A percentile compares a stretch with the other conserved stretches of the same genome.
Conservation (phyloP, 2,888 invertebrate genomes). For the Drosophila multiciliata region DNA sequence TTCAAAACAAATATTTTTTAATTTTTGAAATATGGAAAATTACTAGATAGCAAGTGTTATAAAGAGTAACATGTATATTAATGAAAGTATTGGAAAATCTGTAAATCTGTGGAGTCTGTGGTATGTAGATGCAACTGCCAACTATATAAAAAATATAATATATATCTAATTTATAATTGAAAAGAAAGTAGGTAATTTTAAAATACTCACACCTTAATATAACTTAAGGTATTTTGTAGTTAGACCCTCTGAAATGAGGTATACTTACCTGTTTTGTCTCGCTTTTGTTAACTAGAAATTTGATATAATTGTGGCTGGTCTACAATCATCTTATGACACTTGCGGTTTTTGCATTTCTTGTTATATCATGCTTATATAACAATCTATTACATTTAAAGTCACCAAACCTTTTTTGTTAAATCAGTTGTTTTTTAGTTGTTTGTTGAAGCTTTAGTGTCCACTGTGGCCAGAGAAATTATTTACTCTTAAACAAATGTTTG, state of each 20-base stretch:
- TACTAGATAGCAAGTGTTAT: rapidly evolving
- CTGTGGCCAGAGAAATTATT: conserved; percentile 8
- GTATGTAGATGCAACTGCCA: not conserved
- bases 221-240: conserved; percentile 1
- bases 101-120: not conserved
- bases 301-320: conserved; percentile 59
- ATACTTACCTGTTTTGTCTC: not conserved
- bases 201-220: not conserved
- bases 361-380: conserved; percentile 20
- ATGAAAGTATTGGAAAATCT: not conserved
- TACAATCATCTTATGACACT: conserved; percentile 33
- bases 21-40: not conserved
- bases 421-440: not conserved
- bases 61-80: not conserved
- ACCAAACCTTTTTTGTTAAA: not conserved
- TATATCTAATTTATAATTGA: not conserved
- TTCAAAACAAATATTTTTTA: not conserved
- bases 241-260: not conserved
- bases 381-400: conserved; percentile 10
- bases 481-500: not conserved
- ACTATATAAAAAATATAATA: not conserved
- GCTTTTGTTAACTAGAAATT: conserved; percentile 45
- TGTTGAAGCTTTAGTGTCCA: not conserved
- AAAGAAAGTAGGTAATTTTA: not conserved
- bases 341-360: conserved; percentile 56